Base-by-base conservation (phyloP, 2,797 vertebrate species). In the Acipenser transmontanus region DNA sequence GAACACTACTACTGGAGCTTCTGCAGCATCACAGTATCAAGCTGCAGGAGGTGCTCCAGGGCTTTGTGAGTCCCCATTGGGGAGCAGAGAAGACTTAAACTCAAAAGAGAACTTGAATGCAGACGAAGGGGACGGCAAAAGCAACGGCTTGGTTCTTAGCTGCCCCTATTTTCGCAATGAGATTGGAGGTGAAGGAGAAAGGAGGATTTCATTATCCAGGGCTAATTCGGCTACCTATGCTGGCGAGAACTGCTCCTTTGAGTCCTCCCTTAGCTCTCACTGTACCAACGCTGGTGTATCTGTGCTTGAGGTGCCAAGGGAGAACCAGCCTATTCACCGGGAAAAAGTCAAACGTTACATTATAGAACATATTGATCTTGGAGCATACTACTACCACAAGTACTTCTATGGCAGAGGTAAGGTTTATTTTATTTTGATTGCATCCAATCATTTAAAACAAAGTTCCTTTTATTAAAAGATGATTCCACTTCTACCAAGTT, bases 281-380 rank as follows among this genome's bases (percentile, higher is more conserved):
- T 98, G 96, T 81, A 99, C 97, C 68, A 99, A 99, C 1, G 96
- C 96, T 7, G 96, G 97, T 0, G 95, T 99, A 63, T 99, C 97
- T 6, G 95, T 99, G 0, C 76, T 99, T 73, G 97, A 99, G 78
- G 96, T 98, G 72, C 96, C 96, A 8, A 81, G 95, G 54, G 96
- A 98, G 77, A 98, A 87, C 82, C 96, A 98, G 78, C 92, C 95
- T 7, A 89, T 99, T 71, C 96, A 97, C 82, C 86, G 97, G 72
- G 97, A 99, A 86, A 99, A 98, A 78, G 95, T 98, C 75, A 98
- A 97, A 72, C 93, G 97, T 76, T 99, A 98, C 81, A 94, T 98
- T 82, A 98, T 99, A 13, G 97, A 99, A 47, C 96, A 99, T 79
- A 95, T 99, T 56, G 97, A 99, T 83, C 91, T 98, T 1, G 97